Conservation (phyloP, 1,140 invertebrate species). For the Ceratina japonica region DNA sequence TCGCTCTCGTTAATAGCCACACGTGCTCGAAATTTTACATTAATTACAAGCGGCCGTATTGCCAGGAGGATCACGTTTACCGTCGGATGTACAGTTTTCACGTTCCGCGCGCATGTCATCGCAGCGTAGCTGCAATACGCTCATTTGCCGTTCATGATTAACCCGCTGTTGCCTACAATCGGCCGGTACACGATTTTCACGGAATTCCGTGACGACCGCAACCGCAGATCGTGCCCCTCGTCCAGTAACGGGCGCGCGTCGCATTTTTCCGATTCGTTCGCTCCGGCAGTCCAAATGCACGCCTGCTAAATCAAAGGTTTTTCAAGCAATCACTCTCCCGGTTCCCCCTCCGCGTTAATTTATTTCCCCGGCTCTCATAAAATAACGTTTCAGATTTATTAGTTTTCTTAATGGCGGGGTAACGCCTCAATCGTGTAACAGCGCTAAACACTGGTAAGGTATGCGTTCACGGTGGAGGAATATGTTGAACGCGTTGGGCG, state of each 20-base stretch:
- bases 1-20: not conserved
- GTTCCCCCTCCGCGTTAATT: too few species aligned
- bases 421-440: too few species aligned
- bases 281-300: too few species aligned
- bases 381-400: too few species aligned
- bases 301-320: not conserved
- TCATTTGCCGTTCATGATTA: slow-evolving; percentile 43
- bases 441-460: too few species aligned
- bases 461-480: too few species aligned
- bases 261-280: not conserved
- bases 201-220: slow-evolving; percentile 9
- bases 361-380: too few species aligned
- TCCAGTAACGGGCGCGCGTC: not conserved
- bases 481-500: not conserved
- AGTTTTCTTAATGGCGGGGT: too few species aligned
- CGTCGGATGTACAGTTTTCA: slow-evolving; percentile 14
- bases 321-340: too few species aligned
- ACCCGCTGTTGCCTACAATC: slow-evolving; percentile 5
- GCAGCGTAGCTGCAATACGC: not conserved
- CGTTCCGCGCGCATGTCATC: slow-evolving; percentile 19
- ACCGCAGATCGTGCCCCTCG: slow-evolving; percentile 3
- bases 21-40: slow-evolving; percentile 28
- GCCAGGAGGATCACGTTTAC: not conserved
- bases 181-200: slow-evolving; percentile 26
- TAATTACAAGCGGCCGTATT: slow-evolving; percentile 31